Conservation (phyloP, 2,113 vertebrate genomes). For the Trematomus loennbergii region DNA sequence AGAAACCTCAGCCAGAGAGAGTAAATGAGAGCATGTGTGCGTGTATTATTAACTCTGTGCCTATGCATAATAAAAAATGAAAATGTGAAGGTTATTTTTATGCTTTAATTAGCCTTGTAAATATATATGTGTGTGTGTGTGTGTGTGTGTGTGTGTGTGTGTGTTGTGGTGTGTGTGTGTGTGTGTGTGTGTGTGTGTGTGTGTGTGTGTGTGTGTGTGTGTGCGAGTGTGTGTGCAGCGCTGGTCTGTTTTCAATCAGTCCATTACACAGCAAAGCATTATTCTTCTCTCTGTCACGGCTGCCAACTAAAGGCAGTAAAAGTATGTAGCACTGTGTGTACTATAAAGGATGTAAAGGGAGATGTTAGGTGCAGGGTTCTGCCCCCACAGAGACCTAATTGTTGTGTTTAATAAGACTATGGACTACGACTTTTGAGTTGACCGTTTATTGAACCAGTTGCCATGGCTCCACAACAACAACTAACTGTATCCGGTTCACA, state of each 20-base stretch:
- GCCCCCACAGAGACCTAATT: conserved; percentile 13
- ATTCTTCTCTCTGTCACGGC: conserved; percentile 47
- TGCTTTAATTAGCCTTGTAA: conserved; percentile 66
- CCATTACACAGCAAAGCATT: conserved; percentile 47
- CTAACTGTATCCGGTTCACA: too few species aligned
- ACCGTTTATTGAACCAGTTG: too few species aligned
- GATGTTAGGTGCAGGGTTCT: conserved; percentile 10
- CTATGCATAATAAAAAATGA: conserved; percentile 46
- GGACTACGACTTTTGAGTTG: too few species aligned
- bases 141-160: background rate
- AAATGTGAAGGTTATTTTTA: conserved; percentile 36
- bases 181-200: too few species aligned
- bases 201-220: too few species aligned
- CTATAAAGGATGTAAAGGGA: conserved; percentile 28
- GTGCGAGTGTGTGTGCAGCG: background rate
- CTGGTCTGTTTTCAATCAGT: conserved; percentile 64
- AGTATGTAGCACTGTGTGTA: conserved; percentile 16
- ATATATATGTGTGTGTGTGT: conserved; percentile 36
- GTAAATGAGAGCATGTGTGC: conserved; percentile 50
- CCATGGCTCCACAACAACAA: too few species aligned
- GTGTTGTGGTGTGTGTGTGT: too few species aligned
- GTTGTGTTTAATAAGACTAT: too few species aligned
- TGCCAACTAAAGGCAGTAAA: conserved; percentile 51
- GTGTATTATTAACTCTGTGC: conserved; percentile 38
- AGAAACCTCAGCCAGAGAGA: conserved; percentile 27